A percentile compares a stretch with the other conserved stretches of the same genome.
phyloP scores from a whole-genome alignment of 2,113 vertebrate genomes.

The Tenrec ecaudatus region DNA sequence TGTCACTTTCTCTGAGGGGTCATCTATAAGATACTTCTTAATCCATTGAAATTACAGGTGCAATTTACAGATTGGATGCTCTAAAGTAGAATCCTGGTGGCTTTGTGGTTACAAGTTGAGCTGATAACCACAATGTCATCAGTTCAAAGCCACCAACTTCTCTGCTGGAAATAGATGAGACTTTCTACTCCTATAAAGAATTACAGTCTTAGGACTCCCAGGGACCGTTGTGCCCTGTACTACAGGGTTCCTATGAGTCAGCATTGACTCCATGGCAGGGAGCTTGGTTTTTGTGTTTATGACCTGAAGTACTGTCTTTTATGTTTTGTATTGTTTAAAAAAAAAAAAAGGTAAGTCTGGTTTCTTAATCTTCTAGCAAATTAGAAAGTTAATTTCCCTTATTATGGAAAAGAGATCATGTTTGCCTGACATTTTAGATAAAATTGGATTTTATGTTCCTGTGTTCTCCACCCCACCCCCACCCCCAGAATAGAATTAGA shows the following conservation, averaged over 20 bases:
- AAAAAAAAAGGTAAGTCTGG: not conserved
- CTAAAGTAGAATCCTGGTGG: too few species aligned
- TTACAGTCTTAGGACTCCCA: too few species aligned
- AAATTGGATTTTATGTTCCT: conserved; percentile 59
- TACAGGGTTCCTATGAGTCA: too few species aligned
- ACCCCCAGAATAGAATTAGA: not conserved
- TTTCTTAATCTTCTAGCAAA: conserved; percentile 26
- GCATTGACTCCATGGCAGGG: not conserved
- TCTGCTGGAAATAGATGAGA: too few species aligned
- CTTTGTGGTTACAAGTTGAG: too few species aligned
- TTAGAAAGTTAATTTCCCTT: conserved; percentile 11
- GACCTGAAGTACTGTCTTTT: not conserved
- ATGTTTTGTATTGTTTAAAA: not conserved
- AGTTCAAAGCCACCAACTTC: too few species aligned
- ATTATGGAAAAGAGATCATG: not conserved
- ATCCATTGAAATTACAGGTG: not conserved
- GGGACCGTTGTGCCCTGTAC: too few species aligned
- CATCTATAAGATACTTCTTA: not conserved
- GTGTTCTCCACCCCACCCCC: not conserved
- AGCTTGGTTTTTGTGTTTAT: not conserved
- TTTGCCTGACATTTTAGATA: conserved; percentile 55
- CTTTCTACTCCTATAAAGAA: too few species aligned
- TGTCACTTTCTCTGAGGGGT: too few species aligned
- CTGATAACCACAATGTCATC: too few species aligned
- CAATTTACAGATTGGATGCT: too few species aligned